Conservation (phyloP, 92 coral and sea anemone species). For the Anthopleura xanthogrammica region DNA sequence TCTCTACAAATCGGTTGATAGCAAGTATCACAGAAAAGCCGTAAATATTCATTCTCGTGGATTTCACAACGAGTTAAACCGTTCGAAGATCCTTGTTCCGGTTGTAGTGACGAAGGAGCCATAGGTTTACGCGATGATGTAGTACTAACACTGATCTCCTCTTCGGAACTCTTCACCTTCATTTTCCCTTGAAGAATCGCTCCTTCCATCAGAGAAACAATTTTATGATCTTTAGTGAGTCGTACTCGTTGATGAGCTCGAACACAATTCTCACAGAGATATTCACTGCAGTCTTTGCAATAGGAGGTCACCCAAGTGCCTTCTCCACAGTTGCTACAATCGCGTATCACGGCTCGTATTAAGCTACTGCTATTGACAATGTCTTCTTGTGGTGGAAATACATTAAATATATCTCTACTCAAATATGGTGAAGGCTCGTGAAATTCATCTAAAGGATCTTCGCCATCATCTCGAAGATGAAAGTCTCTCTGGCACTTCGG, state of each 20-base stretch:
- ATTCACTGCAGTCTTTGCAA: conserved; percentile 88
- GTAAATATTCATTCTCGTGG: conserved; percentile 84
- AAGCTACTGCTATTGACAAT: conserved; percentile 57
- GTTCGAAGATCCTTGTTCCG: conserved; percentile 51
- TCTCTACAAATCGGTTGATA: conserved; percentile 89
- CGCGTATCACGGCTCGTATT: conserved; percentile 79
- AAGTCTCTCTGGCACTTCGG: conserved; percentile 90
- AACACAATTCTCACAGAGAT: conserved; percentile 89
- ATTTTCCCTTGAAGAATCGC: conserved; percentile 42
- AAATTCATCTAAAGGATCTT: conserved; percentile 82
- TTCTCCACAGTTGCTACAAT: conserved; percentile 92
- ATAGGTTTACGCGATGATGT: conserved; percentile 38
- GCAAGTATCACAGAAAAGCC: conserved; percentile 93
- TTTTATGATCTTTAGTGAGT: conserved; percentile 91
- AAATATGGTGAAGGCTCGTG: conserved; percentile 53
- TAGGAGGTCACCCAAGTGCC: conserved; percentile 92
- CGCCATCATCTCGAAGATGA: conserved; percentile 83
- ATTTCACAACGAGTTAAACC: conserved; percentile 73
- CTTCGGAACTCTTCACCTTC: background rate
- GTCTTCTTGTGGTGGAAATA: conserved; percentile 79
- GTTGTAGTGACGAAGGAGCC: conserved; percentile 36
- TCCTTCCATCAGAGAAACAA: conserved; percentile 82
- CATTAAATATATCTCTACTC: conserved; percentile 82
- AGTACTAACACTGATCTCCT: conserved; percentile 28
- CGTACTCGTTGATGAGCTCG: conserved; percentile 96